phyloP scores from a whole-genome alignment of 2,797 vertebrate genomes.

The Lutra lutra region DNA sequence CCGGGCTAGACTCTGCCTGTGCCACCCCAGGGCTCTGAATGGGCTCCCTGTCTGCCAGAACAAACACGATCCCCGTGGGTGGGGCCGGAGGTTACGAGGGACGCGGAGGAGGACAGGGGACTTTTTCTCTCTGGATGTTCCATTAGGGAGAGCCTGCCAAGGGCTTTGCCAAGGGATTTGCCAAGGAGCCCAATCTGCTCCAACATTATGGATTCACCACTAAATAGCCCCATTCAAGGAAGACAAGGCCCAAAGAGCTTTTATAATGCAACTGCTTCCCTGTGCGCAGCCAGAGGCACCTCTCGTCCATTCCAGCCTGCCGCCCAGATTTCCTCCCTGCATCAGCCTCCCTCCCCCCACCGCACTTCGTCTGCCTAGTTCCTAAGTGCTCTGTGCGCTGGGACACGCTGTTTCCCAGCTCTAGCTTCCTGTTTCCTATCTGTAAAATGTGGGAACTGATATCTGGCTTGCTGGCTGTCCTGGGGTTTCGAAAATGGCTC shows the following conservation, averaged over 20 bases:
- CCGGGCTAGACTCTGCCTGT: background rate
- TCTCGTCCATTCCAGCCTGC: background rate
- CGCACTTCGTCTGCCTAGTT: background rate
- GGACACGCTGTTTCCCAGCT: background rate
- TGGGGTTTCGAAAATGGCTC: background rate
- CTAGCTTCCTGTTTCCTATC: background rate
- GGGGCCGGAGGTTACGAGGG: slow-evolving; percentile 54
- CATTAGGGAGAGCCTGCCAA: slow-evolving; percentile 60
- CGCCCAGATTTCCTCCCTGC: background rate
- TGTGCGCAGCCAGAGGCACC: background rate
- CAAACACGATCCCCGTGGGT: slow-evolving; percentile 56
- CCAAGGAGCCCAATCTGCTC: slow-evolving; percentile 37
- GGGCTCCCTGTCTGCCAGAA: slow-evolving; percentile 76
- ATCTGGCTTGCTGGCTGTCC: background rate
- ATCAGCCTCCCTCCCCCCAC: background rate
- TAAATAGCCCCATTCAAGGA: slow-evolving; percentile 64
- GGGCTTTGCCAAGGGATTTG: slow-evolving; percentile 46
- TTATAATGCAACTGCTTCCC: slow-evolving; percentile 2
- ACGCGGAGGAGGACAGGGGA: slow-evolving; percentile 44
- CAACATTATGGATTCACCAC: slow-evolving; percentile 16
- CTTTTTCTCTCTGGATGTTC: slow-evolving; percentile 72
- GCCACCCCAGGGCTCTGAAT: slow-evolving; percentile 68
- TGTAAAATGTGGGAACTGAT: background rate
- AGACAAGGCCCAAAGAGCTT: slow-evolving; percentile 65
- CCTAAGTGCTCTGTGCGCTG: background rate